A percentile compares a stretch with the other conserved stretches of the same genome.
Evolutionary conservation across 2,113 vertebrate genomes (phyloP).

Genomic region (Penelope pileata): DNA sequence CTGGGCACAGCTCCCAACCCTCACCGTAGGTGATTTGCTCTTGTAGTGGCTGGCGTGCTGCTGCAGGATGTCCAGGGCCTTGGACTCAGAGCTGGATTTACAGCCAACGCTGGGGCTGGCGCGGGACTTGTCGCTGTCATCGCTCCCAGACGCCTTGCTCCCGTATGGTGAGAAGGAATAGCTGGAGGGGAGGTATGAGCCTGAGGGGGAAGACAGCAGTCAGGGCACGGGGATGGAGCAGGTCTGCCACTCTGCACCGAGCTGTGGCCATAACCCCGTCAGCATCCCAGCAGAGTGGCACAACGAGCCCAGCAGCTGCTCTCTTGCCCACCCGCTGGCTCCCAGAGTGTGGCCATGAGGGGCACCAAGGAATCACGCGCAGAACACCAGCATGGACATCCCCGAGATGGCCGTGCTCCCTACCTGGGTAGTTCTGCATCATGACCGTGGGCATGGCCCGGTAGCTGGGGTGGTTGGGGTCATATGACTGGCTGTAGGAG

Average conservation of each 20-base stretch:
- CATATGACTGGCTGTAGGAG: constrained; percentile 95
- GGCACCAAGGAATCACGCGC: not conserved
- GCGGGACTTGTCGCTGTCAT: constrained; percentile 93
- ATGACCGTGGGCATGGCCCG: constrained; percentile 95
- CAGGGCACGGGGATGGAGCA: not conserved
- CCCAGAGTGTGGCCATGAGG: not conserved
- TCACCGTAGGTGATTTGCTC: constrained; percentile 98
- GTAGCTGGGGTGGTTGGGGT: constrained; percentile 96
- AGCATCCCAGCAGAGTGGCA: not conserved
- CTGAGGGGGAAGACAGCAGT: constrained; percentile 69
- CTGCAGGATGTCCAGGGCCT: constrained; percentile 97
- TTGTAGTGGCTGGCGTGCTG: constrained; percentile 99
- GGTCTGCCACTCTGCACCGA: not conserved
- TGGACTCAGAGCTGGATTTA: constrained; percentile 93
- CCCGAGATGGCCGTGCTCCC: accelerated
- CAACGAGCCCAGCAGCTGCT: not conserved
- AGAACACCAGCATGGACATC: not conserved
- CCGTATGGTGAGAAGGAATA: constrained; percentile 96
- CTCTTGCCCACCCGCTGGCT: not conserved
- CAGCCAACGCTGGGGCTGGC: constrained; percentile 92
- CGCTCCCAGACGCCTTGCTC: constrained; percentile 86
- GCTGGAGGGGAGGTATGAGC: constrained; percentile 93
- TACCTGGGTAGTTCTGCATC: constrained; percentile 99
- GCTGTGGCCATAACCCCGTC: not conserved
- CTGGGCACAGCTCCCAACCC: constrained; percentile 9